These are phyloP conservation scores for Pimephales promelas DNA, from an alignment of 2,113 vertebrate genomes.

Conservation along the genomic window DNA sequence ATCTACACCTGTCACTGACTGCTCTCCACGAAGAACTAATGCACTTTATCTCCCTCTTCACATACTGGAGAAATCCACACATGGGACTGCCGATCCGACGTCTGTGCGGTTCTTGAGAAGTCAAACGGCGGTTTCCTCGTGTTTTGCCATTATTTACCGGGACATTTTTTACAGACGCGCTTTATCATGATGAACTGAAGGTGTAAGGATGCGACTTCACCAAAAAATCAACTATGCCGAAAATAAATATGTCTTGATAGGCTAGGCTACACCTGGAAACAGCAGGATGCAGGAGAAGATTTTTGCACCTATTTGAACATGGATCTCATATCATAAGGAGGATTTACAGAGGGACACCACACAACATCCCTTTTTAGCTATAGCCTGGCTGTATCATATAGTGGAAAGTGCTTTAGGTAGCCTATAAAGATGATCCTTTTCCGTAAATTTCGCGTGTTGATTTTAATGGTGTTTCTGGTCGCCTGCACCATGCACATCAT, in stretches of 20 bases:
- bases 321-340: constrained; percentile 56
- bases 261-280: constrained; percentile 31
- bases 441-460: constrained; percentile 87
- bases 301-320: constrained; percentile 50
- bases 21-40: constrained; percentile 16
- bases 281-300: constrained; percentile 57
- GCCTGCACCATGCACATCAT: constrained; percentile 94
- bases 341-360: constrained; percentile 54
- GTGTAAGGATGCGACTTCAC: constrained; percentile 23
- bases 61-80: background rate
- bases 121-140: background rate
- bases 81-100: constrained; percentile 15
- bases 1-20: constrained; percentile 70
- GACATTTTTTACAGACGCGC: constrained; percentile 28
- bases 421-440: constrained; percentile 84
- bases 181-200: background rate
- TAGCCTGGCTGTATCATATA: constrained; percentile 16
- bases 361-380: constrained; percentile 41
- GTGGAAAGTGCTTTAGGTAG: constrained; percentile 40
- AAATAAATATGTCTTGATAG: background rate
- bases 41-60: constrained; percentile 14
- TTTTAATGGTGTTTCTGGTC: constrained; percentile 87
- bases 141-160: background rate
- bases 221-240: background rate
- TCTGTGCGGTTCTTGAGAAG: background rate